Evolutionary conservation across 2,797 vertebrate species (phyloP).

Genomic region (Nyctalus aviator): DNA sequence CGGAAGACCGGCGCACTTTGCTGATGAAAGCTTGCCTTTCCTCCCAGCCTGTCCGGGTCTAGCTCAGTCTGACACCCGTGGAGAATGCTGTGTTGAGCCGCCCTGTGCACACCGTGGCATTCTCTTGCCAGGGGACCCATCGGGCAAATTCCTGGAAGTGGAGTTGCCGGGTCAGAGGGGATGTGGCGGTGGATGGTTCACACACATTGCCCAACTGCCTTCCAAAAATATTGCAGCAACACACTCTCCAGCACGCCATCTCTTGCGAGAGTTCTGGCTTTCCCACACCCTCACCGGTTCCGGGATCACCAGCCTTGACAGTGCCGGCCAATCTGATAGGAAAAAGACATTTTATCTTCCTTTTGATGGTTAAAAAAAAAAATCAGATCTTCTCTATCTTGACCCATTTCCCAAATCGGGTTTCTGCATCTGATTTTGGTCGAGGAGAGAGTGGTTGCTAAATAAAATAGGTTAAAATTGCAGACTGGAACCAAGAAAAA

Average conservation of each 20-base stretch:
- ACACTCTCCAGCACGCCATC: accelerated
- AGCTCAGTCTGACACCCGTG: neutral
- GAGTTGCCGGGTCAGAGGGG: neutral
- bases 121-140: neutral
- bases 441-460: neutral
- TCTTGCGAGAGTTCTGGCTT: accelerated
- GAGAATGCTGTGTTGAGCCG: accelerated
- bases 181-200: accelerated
- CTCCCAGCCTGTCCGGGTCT: neutral
- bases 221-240: neutral
- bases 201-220: neutral
- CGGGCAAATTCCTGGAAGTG: conserved; percentile 52
- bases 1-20: neutral
- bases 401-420: neutral
- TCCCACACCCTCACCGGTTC: neutral
- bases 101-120: accelerated
- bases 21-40: neutral
- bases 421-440: conserved; percentile 27
- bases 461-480: neutral
- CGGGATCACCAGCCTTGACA: accelerated
- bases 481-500: neutral
- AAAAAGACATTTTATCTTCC: neutral
- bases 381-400: neutral
- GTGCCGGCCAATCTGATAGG: neutral
- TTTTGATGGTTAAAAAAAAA: neutral